These are phyloP conservation scores for Forbesichthys papilliferus DNA, from an alignment of 2,113 vertebrate genomes.

Conservation along the genomic window DNA sequence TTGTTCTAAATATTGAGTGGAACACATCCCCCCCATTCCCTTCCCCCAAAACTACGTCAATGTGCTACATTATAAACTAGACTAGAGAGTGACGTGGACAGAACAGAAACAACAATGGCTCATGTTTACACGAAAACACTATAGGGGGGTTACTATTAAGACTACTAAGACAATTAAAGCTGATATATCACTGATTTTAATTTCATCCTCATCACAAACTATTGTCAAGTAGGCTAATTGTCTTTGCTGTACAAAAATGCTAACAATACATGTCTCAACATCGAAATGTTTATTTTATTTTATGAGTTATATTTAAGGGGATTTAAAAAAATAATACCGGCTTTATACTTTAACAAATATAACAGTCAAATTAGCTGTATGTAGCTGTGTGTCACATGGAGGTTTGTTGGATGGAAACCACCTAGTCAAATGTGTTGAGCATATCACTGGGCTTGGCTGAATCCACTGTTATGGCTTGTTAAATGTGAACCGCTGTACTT, in stretches of 20 bases:
- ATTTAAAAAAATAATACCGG: neutral
- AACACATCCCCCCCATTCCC: too few relatives aligned
- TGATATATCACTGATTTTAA: slow-evolving; percentile 3
- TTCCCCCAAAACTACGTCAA: too few relatives aligned
- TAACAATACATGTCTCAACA: neutral
- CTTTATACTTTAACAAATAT: neutral
- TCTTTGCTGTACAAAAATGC: neutral
- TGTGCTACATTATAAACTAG: neutral
- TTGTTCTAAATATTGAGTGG: too few relatives aligned
- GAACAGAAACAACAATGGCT: slow-evolving; percentile 31
- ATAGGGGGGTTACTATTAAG: slow-evolving; percentile 33
- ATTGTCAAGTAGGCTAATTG: slow-evolving; percentile 21
- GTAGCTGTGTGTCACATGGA: slow-evolving; percentile 14
- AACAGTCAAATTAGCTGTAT: slow-evolving; percentile 12
- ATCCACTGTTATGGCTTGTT: slow-evolving; percentile 7
- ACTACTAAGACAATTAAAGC: slow-evolving; percentile 14
- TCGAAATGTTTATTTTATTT: neutral
- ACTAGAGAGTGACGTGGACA: slow-evolving; percentile 33
- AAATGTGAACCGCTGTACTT: slow-evolving; percentile 12
- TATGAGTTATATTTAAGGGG: too few relatives aligned
- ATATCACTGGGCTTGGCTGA: slow-evolving; percentile 6
- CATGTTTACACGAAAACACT: slow-evolving; percentile 40
- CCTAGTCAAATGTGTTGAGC: neutral
- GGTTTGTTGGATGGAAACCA: slow-evolving; percentile 21
- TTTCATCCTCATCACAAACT: slow-evolving; percentile 17